phyloP scores from a whole-genome alignment of 2,888 invertebrate species.

The Melangyna quadrimaculata region DNA sequence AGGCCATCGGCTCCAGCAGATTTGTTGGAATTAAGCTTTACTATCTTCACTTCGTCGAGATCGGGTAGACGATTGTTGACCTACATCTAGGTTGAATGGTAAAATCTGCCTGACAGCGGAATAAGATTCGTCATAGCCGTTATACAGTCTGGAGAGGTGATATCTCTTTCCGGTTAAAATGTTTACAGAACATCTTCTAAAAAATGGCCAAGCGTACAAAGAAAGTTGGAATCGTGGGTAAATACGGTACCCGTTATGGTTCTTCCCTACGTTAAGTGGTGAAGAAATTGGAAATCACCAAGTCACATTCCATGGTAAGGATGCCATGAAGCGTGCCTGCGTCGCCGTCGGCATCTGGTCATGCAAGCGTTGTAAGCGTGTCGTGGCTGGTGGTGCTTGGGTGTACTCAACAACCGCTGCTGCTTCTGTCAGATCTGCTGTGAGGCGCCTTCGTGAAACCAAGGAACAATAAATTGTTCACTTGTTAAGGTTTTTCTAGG shows the following conservation, averaged over 20 bases:
- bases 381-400: conserved; percentile 99
- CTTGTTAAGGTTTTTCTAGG: conserved; percentile 44
- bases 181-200: conserved; percentile 80
- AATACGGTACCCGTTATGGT: conserved; percentile 99
- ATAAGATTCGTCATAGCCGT: too few species aligned
- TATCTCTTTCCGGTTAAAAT: conserved; percentile 80
- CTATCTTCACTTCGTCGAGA: too few species aligned
- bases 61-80: too few species aligned
- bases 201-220: conserved; percentile 97
- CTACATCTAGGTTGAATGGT: too few species aligned
- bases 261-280: conserved; percentile 99
- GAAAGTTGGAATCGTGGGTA: conserved; percentile 99
- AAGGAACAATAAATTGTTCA: conserved; percentile 80
- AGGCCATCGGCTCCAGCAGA: too few species aligned
- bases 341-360: conserved; percentile 99
- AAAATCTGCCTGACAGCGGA: too few species aligned
- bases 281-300: conserved; percentile 99
- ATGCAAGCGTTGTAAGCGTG: conserved; percentile 97
- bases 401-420: conserved; percentile 99
- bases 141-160: too few species aligned
- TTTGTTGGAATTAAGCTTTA: too few species aligned
- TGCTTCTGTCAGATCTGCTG: conserved; percentile 97
- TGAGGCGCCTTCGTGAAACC: conserved; percentile 96
- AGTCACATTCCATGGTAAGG: conserved; percentile 99
- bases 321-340: conserved; percentile 98